A percentile compares a stretch with the other conserved stretches of the same genome.
Conservation (phyloP, 1,140 invertebrate species). For the Euwallacea similis region DNA sequence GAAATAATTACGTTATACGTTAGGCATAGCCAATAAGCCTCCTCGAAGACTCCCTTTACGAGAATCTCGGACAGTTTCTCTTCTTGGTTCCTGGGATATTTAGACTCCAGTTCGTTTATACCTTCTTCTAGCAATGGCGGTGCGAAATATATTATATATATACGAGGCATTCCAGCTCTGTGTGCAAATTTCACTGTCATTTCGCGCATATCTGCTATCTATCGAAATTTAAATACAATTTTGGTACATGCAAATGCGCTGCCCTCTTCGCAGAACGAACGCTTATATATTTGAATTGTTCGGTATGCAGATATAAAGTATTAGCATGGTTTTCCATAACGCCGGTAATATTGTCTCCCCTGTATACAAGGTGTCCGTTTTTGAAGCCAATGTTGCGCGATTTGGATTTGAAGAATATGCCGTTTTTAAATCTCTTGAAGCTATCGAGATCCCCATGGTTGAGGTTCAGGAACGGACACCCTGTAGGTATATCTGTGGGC, state of each 20-base stretch:
- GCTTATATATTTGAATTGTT: conserved; percentile 41
- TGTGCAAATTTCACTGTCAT: conserved; percentile 44
- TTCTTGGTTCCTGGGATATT: neutral
- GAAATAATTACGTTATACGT: too few relatives aligned
- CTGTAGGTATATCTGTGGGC: conserved; percentile 19
- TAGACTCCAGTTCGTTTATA: conserved; percentile 25
- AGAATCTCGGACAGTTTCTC: too few relatives aligned
- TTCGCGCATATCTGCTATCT: conserved; percentile 43
- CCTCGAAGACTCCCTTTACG: too few relatives aligned
- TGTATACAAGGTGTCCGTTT: too few relatives aligned
- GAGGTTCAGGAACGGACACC: neutral
- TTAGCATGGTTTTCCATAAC: conserved; percentile 45
- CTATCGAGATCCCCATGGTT: too few relatives aligned
- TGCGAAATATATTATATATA: conserved; percentile 28
- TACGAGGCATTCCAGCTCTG: conserved; percentile 38
- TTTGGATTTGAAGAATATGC: too few relatives aligned
- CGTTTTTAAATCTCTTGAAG: too few relatives aligned
- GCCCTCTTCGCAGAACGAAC: conserved; percentile 33
- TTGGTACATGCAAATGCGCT: conserved; percentile 44
- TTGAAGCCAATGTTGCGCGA: too few relatives aligned
- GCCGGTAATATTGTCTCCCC: conserved; percentile 40
- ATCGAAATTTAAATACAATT: conserved; percentile 46
- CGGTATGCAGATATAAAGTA: conserved; percentile 41
- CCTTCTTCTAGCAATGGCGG: conserved; percentile 32
- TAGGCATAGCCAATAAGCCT: too few relatives aligned